Percentiles rank a stretch among this genome's conserved stretches.
phyloP scores from a whole-genome alignment of 2,888 invertebrate genomes.

The Amphipoea lucens region DNA sequence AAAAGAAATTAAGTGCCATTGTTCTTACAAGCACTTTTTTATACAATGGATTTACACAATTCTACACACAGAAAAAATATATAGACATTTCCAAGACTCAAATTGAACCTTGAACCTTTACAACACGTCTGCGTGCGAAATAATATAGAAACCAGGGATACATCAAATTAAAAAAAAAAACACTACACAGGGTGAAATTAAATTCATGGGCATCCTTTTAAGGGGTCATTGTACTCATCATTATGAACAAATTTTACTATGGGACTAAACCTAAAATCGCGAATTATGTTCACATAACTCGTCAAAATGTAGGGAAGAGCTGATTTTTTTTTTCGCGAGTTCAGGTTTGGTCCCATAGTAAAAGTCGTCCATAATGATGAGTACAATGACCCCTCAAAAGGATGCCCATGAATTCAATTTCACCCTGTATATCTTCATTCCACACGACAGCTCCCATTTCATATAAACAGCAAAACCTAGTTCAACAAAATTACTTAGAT shows the following conservation, averaged over 20 bases:
- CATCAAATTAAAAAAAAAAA: slow-evolving; percentile 32
- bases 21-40: background rate
- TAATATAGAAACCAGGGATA: slow-evolving; percentile 19
- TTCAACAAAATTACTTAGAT: slow-evolving; percentile 24
- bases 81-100: slow-evolving; percentile 7
- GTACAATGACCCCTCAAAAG: no score
- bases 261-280: no score
- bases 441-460: slow-evolving; percentile 23
- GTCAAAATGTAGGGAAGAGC: no score
- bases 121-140: background rate
- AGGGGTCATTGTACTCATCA: no score
- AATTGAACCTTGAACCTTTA: background rate
- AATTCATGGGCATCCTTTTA: no score
- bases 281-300: no score
- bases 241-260: no score
- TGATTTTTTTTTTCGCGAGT: no score
- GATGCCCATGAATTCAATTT: no score
- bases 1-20: slow-evolving; percentile 11
- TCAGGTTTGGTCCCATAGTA: no score
- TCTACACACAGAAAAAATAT: slow-evolving; percentile 5
- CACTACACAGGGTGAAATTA: background rate
- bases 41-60: background rate
- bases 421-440: background rate
- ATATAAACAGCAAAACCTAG: slow-evolving; percentile 22
- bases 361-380: no score